These are phyloP conservation scores for Alexandromys fortis DNA, from an alignment of 2,113 vertebrate species.

Conservation along the genomic window DNA sequence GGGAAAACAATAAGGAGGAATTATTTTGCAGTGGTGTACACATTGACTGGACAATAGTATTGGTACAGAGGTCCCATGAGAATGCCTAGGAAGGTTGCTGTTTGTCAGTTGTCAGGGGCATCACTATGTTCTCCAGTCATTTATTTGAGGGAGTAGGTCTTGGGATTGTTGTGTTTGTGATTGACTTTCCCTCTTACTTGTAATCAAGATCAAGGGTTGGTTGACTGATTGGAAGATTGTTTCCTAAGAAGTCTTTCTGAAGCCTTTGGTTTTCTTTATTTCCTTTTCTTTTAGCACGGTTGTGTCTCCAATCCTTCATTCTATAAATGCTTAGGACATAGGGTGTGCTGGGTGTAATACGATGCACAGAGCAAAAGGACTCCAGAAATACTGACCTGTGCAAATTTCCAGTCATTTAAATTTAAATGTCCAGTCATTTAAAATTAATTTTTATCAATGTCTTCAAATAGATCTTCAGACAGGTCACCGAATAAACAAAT, in stretches of 20 bases:
- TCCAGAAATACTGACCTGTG: not conserved
- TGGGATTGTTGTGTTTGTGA: not conserved
- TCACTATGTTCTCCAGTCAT: not conserved
- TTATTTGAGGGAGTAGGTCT: conserved; percentile 8
- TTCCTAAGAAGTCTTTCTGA: not conserved
- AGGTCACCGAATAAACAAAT: not conserved
- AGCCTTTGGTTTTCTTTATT: not conserved
- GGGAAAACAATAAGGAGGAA: not conserved
- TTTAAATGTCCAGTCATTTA: not conserved
- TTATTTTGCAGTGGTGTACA: not conserved
- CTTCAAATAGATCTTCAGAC: conserved; percentile 23
- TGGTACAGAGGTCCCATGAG: not conserved
- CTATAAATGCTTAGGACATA: not conserved
- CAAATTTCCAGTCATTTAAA: conserved; percentile 38
- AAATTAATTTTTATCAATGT: not conserved
- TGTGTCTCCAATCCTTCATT: not conserved
- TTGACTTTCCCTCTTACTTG: not conserved
- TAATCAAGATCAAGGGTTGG: not conserved
- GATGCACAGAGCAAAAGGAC: not conserved
- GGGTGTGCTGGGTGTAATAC: not conserved
- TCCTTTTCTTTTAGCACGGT: not conserved
- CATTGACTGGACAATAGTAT: not conserved
- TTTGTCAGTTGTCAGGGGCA: not conserved
- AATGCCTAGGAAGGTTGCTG: not conserved
- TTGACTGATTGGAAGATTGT: not conserved